Percentiles rank a stretch among this genome's conserved stretches.
Conservation (phyloP, 2,888 invertebrate species). For the Cerastoderma edule region DNA sequence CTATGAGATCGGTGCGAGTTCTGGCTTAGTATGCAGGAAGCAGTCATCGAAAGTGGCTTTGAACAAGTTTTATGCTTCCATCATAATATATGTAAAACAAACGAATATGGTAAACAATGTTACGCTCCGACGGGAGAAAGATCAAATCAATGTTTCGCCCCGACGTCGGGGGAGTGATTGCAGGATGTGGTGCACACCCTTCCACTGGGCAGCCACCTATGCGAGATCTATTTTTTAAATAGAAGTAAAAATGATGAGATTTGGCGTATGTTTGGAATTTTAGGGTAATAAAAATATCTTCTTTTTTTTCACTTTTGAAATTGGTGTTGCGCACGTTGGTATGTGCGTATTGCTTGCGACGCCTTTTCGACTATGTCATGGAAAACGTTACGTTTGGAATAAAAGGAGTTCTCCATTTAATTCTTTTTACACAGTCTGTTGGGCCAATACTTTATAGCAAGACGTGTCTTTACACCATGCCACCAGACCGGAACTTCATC, state of each 20-base stretch:
- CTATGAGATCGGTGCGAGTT: too few species aligned
- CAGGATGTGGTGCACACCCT: too few species aligned
- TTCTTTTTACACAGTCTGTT: constrained; percentile 66
- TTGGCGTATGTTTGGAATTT: not conserved
- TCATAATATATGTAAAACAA: too few species aligned
- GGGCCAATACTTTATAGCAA: constrained; percentile 80
- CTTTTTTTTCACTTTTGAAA: not conserved
- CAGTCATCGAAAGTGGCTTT: too few species aligned
- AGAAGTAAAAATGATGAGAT: not conserved
- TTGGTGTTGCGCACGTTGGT: not conserved
- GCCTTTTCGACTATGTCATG: not conserved
- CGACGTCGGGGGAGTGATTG: too few species aligned
- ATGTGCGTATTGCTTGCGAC: not conserved
- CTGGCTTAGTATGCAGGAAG: too few species aligned
- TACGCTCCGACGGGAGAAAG: too few species aligned
- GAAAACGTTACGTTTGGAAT: not conserved
- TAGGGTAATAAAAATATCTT: not conserved
- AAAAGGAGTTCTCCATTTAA: not conserved
- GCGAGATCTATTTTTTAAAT: too few species aligned
- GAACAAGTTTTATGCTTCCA: too few species aligned
- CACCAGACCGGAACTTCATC: constrained; percentile 80
- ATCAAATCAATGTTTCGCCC: too few species aligned
- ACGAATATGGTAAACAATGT: too few species aligned
- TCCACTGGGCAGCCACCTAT: too few species aligned
- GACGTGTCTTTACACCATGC: constrained; percentile 82